These are phyloP conservation scores for Sicus ferrugineus DNA, from an alignment of 2,888 invertebrate genomes.

Conservation along the genomic window DNA sequence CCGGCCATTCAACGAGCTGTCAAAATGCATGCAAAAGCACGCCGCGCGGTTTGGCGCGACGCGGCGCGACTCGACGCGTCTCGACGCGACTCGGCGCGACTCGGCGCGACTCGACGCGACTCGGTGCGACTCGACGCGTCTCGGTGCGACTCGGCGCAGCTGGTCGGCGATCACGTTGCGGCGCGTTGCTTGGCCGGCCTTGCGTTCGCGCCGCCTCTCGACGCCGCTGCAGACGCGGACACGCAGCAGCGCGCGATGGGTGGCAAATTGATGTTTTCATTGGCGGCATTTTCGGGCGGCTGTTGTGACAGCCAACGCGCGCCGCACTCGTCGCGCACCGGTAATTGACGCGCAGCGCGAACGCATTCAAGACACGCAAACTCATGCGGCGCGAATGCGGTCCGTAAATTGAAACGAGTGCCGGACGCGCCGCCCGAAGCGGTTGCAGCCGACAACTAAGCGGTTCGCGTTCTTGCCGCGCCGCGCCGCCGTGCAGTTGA, in stretches of 20 bases:
- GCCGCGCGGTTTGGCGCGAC: not conserved
- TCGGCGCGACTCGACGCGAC: too few relatives aligned
- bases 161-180: slow-evolving; percentile 3
- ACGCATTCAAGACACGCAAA: slow-evolving; percentile 57
- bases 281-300: slow-evolving; percentile 30
- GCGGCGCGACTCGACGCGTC: too few relatives aligned
- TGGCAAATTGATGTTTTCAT: slow-evolving; percentile 35
- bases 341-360: slow-evolving; percentile 58
- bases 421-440: not conserved
- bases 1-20: slow-evolving; percentile 3
- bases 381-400: slow-evolving; percentile 36
- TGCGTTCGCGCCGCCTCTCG: not conserved
- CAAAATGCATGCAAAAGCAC: not conserved
- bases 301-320: slow-evolving; percentile 37
- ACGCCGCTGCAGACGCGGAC: slow-evolving; percentile 7
- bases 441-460: not conserved
- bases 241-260: slow-evolving; percentile 7
- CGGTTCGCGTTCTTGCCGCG: not conserved
- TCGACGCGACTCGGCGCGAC: too few relatives aligned
- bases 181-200: not conserved
- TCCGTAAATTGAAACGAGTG: slow-evolving; percentile 5
- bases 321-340: slow-evolving; percentile 36
- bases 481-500: not conserved
- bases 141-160: not conserved
- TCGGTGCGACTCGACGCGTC: too few relatives aligned